A percentile compares a stretch with the other conserved stretches of the same genome.
Conservation (phyloP, 1,140 invertebrate genomes). For the Drosophila cardini region DNA sequence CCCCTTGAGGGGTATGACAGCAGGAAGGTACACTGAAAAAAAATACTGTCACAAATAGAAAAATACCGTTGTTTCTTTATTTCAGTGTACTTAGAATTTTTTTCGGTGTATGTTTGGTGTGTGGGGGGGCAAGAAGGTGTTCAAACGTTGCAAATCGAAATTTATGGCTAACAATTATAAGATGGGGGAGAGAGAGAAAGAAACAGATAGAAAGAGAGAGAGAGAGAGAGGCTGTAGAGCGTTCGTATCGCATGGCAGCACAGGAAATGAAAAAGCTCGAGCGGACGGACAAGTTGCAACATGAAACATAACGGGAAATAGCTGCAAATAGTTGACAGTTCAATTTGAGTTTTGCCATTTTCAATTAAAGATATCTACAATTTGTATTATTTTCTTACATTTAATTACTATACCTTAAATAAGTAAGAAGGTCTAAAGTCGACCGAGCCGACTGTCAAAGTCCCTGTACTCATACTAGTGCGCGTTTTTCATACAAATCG, state of each 20-base stretch:
- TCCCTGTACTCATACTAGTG: too few species aligned
- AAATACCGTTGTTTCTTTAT: too few species aligned
- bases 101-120: too few species aligned
- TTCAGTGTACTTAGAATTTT: too few species aligned
- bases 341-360: neutral
- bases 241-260: slow-evolving; percentile 1
- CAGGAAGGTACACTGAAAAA: too few species aligned
- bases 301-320: slow-evolving; percentile 12
- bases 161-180: slow-evolving; percentile 14
- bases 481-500: too few species aligned
- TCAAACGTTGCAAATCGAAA: slow-evolving; percentile 7
- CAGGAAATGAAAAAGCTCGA: slow-evolving; percentile 2
- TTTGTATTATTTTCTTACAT: too few species aligned
- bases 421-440: too few species aligned
- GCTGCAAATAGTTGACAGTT: slow-evolving; percentile 8
- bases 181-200: neutral
- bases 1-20: neutral
- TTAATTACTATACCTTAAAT: too few species aligned
- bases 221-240: neutral
- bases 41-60: too few species aligned
- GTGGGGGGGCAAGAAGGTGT: neutral
- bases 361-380: neutral
- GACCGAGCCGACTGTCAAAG: too few species aligned
- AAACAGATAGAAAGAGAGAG: neutral
- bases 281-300: neutral